Percentiles rank a stretch among this genome's conserved stretches.
Evolutionary conservation across 92 coral and sea anemone genomes (phyloP).

Genomic region (Epizoanthus rinbou): DNA sequence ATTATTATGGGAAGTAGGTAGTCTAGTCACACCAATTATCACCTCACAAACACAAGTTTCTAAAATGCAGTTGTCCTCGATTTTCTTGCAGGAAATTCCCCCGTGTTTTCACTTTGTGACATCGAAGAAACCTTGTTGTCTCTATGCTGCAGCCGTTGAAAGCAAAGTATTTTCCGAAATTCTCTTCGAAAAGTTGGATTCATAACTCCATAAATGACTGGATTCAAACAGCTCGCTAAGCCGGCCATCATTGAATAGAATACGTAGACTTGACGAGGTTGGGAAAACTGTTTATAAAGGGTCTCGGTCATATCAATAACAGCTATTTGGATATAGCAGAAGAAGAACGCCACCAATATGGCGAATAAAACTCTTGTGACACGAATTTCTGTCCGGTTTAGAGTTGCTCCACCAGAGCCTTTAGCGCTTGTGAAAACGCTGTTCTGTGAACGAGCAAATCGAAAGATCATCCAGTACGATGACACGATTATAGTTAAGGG

Average conservation of each 20-base stretch:
- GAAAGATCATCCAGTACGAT: slow-evolving; percentile 31
- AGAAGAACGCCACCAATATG: slow-evolving; percentile 20
- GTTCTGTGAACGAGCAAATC: slow-evolving; percentile 28
- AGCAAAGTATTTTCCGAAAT: slow-evolving; percentile 17
- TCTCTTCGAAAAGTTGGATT: slow-evolving; percentile 40
- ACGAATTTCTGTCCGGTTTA: slow-evolving; percentile 16
- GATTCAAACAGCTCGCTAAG: slow-evolving; percentile 26
- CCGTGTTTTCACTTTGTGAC: too few species aligned
- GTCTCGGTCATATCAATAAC: slow-evolving; percentile 35
- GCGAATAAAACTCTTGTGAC: slow-evolving; percentile 24
- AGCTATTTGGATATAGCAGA: slow-evolving; percentile 34
- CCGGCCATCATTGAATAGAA: slow-evolving; percentile 20
- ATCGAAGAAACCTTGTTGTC: too few species aligned
- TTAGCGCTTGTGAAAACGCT: not conserved
- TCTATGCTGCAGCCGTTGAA: not conserved
- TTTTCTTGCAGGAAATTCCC: too few species aligned
- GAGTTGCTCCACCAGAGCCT: not conserved
- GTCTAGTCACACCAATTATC: too few species aligned
- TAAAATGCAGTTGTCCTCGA: too few species aligned
- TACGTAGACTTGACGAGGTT: slow-evolving; percentile 30
- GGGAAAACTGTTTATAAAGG: slow-evolving; percentile 17
- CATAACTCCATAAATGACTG: slow-evolving; percentile 22
- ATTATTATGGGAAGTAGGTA: too few species aligned
- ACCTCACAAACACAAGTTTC: too few species aligned
- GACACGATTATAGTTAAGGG: slow-evolving; percentile 20